These are phyloP conservation scores for Zosterops lateralis DNA, from an alignment of 2,113 vertebrate species.

Conservation along the genomic window DNA sequence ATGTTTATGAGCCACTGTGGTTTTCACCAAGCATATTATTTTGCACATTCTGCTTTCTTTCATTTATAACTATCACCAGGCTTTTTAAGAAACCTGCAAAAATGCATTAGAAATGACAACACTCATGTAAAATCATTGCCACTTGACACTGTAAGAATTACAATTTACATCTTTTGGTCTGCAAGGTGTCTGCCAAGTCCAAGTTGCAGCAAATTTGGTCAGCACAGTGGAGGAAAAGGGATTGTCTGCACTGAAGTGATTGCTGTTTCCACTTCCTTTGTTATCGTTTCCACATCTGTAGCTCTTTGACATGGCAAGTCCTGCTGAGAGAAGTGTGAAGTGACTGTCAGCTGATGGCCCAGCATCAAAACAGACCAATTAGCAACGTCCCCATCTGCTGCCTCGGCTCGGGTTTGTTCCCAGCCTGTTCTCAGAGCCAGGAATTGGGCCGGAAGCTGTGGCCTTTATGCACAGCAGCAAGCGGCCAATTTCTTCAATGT, in stretches of 20 bases:
- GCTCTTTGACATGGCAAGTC: neutral
- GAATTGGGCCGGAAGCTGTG: neutral
- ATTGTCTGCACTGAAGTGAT: neutral
- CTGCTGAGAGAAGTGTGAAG: neutral
- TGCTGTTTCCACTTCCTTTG: neutral
- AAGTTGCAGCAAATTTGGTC: neutral
- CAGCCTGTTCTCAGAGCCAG: neutral
- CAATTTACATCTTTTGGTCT: neutral
- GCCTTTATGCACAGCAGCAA: neutral
- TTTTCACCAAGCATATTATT: neutral
- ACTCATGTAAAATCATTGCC: neutral
- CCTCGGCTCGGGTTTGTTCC: neutral
- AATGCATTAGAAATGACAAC: neutral
- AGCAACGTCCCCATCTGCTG: neutral
- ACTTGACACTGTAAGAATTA: neutral
- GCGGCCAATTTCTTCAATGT: neutral
- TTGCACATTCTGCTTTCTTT: neutral
- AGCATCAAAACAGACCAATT: slow-evolving; percentile 19
- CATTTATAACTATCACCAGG: neutral
- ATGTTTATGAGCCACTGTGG: neutral
- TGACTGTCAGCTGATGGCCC: neutral
- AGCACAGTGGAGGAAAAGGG: neutral
- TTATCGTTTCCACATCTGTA: neutral
- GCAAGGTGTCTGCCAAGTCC: neutral
- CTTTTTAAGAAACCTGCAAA: neutral